Base-by-base conservation (phyloP, 2,888 invertebrate genomes). In the Sinotaia quadrata region DNA sequence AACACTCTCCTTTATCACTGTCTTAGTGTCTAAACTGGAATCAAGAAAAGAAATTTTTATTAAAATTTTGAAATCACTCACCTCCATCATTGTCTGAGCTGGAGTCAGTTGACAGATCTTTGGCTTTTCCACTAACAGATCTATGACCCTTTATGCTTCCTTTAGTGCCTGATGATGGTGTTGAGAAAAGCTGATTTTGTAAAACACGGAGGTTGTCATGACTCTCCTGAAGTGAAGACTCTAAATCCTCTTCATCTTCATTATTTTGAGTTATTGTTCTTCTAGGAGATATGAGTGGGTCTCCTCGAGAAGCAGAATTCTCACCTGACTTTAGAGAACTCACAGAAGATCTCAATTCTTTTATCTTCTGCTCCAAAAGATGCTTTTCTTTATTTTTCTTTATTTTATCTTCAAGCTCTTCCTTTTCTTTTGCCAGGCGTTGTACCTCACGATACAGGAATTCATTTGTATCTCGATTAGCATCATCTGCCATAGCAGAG, bases 351-450 rank as follows among this genome's bases (percentile, higher is more conserved):
- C 71, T 70, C 18, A 78, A 44, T 54, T 72, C 74, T 31, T 60
- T 65, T 18, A 73, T 59, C 49, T 71, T 73, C 51, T 76, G 71
- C 56, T 75, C 72, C 34, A 75, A 54, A 5, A 57, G 56, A 52
- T 69, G 61, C 47, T 67, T 63, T 59, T 79, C 74, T 37, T 49
- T 37, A 52, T 71, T 75, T 57, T 67, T n/a, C n/a, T n/a, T n/a
- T n/a, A n/a, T n/a, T n/a, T n/a, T 68, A 34, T 66, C 67, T 52
- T 77, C 73, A 10, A 75, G 60, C 18, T 71, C 72, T 29, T 71
- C 71, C 62, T 71, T 68, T 75, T 79, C 58, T 41, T 67, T 73
- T 57, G 76, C 75, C 8, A 76, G 57, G 12, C 34, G 36, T 21
- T 57, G 57, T 21, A 57, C 36, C 31, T 57, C 34, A 18, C 31